phyloP scores from a whole-genome alignment of 2,888 invertebrate species.

The Eristalis arbustorum region DNA sequence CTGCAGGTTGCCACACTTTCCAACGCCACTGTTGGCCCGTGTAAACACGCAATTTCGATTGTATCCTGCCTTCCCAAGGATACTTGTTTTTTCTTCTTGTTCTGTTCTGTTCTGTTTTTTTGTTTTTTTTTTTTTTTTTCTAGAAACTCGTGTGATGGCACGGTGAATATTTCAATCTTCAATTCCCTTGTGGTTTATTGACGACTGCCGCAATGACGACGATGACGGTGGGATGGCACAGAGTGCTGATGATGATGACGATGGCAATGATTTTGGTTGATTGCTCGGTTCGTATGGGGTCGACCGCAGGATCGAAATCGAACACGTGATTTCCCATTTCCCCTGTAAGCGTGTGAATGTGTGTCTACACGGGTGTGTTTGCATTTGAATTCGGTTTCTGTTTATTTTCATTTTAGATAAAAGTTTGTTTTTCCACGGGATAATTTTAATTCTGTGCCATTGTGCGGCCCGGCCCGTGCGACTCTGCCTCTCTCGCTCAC shows the following conservation, averaged over 20 bases:
- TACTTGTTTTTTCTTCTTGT: neutral
- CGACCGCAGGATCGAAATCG: constrained; percentile 60
- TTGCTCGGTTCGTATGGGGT: constrained; percentile 39
- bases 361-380: constrained; percentile 27
- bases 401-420: constrained; percentile 63
- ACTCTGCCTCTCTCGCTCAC: no score
- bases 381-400: constrained; percentile 57
- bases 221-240: neutral
- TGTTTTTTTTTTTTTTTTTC: constrained; percentile 9
- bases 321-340: constrained; percentile 59
- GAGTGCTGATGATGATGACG: neutral
- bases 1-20: neutral
- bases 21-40: neutral
- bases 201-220: neutral
- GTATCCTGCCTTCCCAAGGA: constrained; percentile 40
- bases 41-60: constrained; percentile 55
- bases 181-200: constrained; percentile 60
- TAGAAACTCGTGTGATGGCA: constrained; percentile 13
- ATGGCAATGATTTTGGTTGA: constrained; percentile 50
- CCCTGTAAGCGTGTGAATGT: neutral
- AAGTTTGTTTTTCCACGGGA: constrained; percentile 60
- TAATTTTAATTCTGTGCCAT: constrained; percentile 38
- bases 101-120: no score
- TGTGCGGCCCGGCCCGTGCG: neutral
- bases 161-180: constrained; percentile 44